Conservation (phyloP, 2,797 vertebrate genomes). For the Menidia menidia region DNA sequence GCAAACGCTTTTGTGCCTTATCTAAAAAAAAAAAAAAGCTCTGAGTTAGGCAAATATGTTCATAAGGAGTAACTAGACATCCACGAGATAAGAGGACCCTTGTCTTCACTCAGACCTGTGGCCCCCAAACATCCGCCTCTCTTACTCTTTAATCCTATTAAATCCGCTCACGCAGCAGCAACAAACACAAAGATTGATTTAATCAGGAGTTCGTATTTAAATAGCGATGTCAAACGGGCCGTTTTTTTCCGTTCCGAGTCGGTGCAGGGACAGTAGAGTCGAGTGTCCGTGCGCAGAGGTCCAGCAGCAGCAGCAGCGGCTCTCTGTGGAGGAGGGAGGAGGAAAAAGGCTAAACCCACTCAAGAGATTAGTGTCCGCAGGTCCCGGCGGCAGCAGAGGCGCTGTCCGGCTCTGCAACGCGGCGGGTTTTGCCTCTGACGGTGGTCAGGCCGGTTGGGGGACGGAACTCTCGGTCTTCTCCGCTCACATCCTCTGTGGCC, state of each 20-base stretch:
- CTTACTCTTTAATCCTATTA: slow-evolving; percentile 60
- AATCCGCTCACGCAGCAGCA: slow-evolving; percentile 18
- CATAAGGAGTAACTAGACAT: not conserved
- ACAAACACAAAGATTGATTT: slow-evolving; percentile 60
- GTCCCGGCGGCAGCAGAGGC: slow-evolving; percentile 34
- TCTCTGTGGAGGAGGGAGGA: not conserved
- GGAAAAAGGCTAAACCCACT: slow-evolving; percentile 19
- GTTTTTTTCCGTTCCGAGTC: not conserved
- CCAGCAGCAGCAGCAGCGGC: not conserved
- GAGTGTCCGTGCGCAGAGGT: no score
- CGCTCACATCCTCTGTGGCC: slow-evolving; percentile 1
- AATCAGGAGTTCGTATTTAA: slow-evolving; percentile 63
- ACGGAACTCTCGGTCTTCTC: not conserved
- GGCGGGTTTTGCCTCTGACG: not conserved
- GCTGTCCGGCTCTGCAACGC: slow-evolving; percentile 26
- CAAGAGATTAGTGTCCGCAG: slow-evolving; percentile 56
- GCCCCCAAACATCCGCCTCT: slow-evolving; percentile 5
- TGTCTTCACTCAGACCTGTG: slow-evolving; percentile 3
- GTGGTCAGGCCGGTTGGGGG: slow-evolving; percentile 3
- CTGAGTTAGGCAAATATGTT: not conserved
- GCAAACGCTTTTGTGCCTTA: not conserved
- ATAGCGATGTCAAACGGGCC: slow-evolving; percentile 1
- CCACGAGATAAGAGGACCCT: not conserved
- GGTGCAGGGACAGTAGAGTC: not conserved
- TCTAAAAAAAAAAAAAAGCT: not conserved